Evolutionary conservation across 2,113 vertebrate genomes (phyloP).

Genomic region (Smithornis capensis): DNA sequence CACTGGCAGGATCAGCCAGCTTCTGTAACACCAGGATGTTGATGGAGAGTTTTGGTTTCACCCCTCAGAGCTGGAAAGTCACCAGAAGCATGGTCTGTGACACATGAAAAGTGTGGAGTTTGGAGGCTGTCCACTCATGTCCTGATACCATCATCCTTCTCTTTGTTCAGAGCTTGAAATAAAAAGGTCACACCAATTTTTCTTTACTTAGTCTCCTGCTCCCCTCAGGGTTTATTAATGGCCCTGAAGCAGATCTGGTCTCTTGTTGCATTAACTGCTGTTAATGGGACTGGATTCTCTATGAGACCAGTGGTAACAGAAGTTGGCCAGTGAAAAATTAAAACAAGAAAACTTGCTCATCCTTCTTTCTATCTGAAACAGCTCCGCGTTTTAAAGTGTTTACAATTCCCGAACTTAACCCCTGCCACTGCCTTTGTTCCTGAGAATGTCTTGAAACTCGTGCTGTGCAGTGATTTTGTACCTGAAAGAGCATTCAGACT

Average conservation of each 20-base stretch:
- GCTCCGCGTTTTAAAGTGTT: not conserved
- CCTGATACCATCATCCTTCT: not conserved
- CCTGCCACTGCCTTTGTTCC: not conserved
- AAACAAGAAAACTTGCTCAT: not conserved
- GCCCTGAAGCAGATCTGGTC: not conserved
- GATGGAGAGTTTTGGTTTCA: not conserved
- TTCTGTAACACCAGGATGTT: not conserved
- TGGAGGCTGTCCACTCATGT: not conserved
- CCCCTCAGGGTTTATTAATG: not conserved
- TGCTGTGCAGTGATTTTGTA: not conserved
- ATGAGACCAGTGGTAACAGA: not conserved
- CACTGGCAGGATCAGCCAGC: not conserved
- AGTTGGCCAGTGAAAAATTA: not conserved
- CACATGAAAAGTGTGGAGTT: not conserved
- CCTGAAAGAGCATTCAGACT: not conserved
- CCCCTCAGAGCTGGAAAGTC: not conserved
- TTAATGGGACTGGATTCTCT: not conserved
- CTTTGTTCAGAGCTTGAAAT: conserved; percentile 20
- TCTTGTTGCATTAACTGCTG: not conserved
- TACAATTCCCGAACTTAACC: not conserved
- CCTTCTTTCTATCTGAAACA: not conserved
- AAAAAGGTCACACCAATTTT: not conserved
- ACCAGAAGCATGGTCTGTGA: not conserved
- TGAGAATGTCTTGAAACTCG: not conserved
- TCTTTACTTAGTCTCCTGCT: not conserved